Conservation (phyloP, 2,888 invertebrate genomes). For the Sinelater perroti region DNA sequence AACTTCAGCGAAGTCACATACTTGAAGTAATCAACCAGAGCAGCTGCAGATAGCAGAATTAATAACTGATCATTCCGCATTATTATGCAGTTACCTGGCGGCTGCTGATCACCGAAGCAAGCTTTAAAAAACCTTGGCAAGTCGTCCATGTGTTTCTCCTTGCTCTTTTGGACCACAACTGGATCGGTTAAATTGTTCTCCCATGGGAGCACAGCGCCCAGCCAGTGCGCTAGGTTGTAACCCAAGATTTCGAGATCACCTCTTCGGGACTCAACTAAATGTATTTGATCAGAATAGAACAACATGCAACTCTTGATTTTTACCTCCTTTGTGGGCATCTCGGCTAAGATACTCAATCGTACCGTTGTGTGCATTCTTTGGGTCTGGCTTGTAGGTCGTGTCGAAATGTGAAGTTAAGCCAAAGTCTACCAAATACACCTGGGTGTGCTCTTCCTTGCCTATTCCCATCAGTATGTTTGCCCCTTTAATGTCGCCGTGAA, state of each 20-base stretch:
- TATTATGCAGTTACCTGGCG: constrained; percentile 62
- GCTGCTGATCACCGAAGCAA: constrained; percentile 56
- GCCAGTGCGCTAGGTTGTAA: constrained; percentile 94
- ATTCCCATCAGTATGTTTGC: constrained; percentile 87
- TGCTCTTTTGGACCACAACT: constrained; percentile 71
- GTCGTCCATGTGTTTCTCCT: constrained; percentile 73
- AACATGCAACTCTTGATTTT: too few species aligned
- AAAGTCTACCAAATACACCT: constrained; percentile 91
- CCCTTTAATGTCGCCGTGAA: constrained; percentile 96
- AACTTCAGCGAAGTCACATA: constrained; percentile 74
- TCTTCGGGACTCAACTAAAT: constrained; percentile 78
- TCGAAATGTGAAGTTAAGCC: constrained; percentile 84
- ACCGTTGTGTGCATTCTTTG: constrained; percentile 94
- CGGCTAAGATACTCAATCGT: constrained; percentile 96
- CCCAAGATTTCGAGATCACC: constrained; percentile 94
- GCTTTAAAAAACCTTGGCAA: constrained; percentile 59
- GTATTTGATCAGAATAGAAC: constrained; percentile 45
- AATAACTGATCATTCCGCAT: background rate
- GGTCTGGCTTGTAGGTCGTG: constrained; percentile 82
- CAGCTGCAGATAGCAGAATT: constrained; percentile 62
- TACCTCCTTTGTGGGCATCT: constrained; percentile 93
- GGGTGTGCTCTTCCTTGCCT: constrained; percentile 70
- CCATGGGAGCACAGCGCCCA: constrained; percentile 87
- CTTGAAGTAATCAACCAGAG: constrained; percentile 71
- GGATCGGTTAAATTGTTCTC: constrained; percentile 71